Evolutionary conservation across 2,113 vertebrate species (phyloP).

Genomic region (Engraulis encrasicolus): DNA sequence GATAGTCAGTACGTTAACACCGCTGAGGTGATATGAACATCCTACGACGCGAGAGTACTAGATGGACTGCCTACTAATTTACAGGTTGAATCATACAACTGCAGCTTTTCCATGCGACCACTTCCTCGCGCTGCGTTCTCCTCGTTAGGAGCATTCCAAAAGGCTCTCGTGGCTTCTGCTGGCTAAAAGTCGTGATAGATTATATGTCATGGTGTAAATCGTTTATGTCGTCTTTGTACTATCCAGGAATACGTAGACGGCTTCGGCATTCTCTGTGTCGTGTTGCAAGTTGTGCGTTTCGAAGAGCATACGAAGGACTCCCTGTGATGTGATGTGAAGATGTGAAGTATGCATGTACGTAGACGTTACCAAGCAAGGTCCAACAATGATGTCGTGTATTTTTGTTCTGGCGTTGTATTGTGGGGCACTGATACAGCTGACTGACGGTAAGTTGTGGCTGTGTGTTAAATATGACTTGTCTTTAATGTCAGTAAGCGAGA

Average conservation of each 20-base stretch:
- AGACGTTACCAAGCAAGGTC: not conserved
- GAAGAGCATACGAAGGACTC: not conserved
- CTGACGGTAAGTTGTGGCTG: not conserved
- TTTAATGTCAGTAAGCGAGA: not conserved
- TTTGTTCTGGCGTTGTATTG: not conserved
- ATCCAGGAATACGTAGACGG: not conserved
- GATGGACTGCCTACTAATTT: no score
- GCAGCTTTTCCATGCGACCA: not conserved
- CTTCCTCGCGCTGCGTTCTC: not conserved
- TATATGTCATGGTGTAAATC: not conserved
- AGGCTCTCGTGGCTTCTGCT: not conserved
- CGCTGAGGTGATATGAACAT: no score
- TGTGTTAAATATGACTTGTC: not conserved
- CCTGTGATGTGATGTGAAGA: not conserved
- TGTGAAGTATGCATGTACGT: not conserved
- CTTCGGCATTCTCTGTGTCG: not conserved
- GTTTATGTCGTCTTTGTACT: not conserved
- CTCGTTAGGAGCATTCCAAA: not conserved
- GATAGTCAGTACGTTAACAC: no score
- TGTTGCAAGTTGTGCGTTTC: not conserved
- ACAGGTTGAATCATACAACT: not conserved
- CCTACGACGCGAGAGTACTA: no score
- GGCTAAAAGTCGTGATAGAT: not conserved
- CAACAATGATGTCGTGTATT: not conserved
- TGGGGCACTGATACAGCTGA: not conserved